Conservation (phyloP, 2,797 vertebrate species). For the Eupleurogrammus muticus region DNA sequence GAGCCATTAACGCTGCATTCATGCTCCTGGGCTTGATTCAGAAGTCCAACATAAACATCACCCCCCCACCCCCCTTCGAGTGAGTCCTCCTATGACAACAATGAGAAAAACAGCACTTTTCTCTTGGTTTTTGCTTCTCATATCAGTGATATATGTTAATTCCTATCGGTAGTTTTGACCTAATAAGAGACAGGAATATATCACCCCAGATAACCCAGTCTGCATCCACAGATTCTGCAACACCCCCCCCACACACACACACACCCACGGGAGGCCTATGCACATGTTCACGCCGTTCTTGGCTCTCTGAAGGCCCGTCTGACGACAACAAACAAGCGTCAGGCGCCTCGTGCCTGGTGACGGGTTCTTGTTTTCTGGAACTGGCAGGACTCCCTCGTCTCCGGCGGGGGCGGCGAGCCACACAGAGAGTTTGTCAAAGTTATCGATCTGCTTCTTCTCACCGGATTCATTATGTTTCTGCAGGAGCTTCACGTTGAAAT, state of each 20-base stretch:
- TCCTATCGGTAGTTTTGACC: not conserved
- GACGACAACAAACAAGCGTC: constrained; percentile 45
- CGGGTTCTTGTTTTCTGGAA: constrained; percentile 56
- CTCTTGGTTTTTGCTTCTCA: constrained; percentile 23
- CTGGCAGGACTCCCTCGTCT: constrained; percentile 69
- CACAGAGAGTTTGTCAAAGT: constrained; percentile 46
- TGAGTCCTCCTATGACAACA: constrained; percentile 34
- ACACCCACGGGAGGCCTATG: too few species aligned
- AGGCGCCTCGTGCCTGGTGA: constrained; percentile 61
- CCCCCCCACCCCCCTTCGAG: not conserved
- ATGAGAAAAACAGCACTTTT: constrained; percentile 7
- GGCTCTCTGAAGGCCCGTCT: constrained; percentile 37
- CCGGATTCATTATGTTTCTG: constrained; percentile 40
- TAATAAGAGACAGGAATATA: constrained; percentile 2
- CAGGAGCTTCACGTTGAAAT: constrained; percentile 36
- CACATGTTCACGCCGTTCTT: constrained; percentile 40
- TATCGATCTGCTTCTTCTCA: constrained; percentile 59
- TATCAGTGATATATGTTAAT: constrained; percentile 1
- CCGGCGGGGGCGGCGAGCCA: constrained; percentile 48
- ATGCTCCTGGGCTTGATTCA: constrained; percentile 35
- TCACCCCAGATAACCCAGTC: too few species aligned
- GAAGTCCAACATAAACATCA: constrained; percentile 36
- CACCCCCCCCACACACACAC: too few species aligned
- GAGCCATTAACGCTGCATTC: constrained; percentile 50
- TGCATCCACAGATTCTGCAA: too few species aligned